Percentiles rank a stretch among this genome's conserved stretches.
Evolutionary conservation across 2,888 invertebrate species (phyloP).

Genomic region (Asteroscopus sphinx): DNA sequence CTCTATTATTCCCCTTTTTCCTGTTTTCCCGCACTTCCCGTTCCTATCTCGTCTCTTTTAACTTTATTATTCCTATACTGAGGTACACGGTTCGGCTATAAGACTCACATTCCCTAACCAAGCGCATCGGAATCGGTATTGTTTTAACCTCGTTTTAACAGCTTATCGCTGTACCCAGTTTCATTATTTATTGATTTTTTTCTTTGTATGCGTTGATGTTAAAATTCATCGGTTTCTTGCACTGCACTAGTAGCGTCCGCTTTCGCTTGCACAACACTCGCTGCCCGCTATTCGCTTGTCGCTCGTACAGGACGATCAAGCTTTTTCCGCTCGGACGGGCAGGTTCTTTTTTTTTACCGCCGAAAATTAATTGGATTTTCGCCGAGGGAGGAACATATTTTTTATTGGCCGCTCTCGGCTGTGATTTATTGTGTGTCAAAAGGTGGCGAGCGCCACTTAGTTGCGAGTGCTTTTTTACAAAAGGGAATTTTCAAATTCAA

Average conservation of each 20-base stretch:
- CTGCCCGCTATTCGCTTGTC: constrained; percentile 61
- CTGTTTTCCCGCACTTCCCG: constrained; percentile 80
- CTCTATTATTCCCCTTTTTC: constrained; percentile 89
- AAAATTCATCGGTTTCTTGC: constrained; percentile 18
- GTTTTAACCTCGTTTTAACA: constrained; percentile 40
- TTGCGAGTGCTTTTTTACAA: constrained; percentile 82
- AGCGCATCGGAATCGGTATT: constrained; percentile 36
- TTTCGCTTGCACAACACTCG: constrained; percentile 48
- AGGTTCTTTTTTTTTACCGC: constrained; percentile 86
- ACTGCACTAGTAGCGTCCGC: constrained; percentile 33
- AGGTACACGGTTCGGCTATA: constrained; percentile 60
- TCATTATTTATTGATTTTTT: constrained; percentile 27
- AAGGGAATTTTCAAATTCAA: constrained; percentile 76
- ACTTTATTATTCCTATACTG: constrained; percentile 83
- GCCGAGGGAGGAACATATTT: constrained; percentile 89
- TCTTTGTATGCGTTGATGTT: constrained; percentile 26
- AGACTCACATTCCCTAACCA: constrained; percentile 42
- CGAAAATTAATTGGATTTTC: constrained; percentile 90
- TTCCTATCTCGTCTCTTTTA: constrained; percentile 84
- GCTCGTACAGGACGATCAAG: constrained; percentile 65
- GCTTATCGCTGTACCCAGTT: constrained; percentile 49
- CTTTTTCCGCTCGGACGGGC: constrained; percentile 85
- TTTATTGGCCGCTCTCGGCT: constrained; percentile 88
- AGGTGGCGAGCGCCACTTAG: constrained; percentile 89
- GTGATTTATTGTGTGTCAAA: constrained; percentile 90